Conservation (phyloP, 2,113 vertebrate genomes). For the Dendropsophus ebraccatus region DNA sequence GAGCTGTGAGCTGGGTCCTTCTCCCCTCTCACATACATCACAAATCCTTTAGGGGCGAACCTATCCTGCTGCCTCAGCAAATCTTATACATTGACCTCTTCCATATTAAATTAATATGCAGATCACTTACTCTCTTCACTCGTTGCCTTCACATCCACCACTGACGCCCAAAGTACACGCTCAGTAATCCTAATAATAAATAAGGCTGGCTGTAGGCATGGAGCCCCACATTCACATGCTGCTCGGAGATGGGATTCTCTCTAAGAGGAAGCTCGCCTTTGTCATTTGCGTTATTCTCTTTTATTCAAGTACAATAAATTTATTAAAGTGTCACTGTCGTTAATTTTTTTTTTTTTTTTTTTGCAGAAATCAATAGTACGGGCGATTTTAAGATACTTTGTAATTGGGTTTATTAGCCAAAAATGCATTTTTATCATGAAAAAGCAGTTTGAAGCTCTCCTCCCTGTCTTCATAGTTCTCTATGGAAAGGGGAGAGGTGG, state of each 20-base stretch:
- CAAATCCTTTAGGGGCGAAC: conserved; percentile 52
- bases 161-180: conserved; percentile 31
- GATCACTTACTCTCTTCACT: conserved; percentile 50
- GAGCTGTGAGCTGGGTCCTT: conserved; percentile 58
- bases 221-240: conserved; percentile 15
- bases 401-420: too few relatives aligned
- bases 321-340: too few relatives aligned
- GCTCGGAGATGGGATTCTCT: not conserved
- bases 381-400: too few relatives aligned
- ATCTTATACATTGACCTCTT: conserved; percentile 52
- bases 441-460: too few relatives aligned
- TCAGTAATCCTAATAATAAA: conserved; percentile 50
- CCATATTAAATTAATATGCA: conserved; percentile 59
- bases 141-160: conserved; percentile 14
- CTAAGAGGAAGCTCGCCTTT: not conserved
- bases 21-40: conserved; percentile 57
- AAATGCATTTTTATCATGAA: too few relatives aligned
- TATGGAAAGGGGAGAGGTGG: too few relatives aligned
- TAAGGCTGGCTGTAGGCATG: conserved; percentile 23
- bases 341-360: too few relatives aligned
- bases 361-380: too few relatives aligned
- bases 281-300: conserved; percentile 9
- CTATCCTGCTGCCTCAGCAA: conserved; percentile 57
- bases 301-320: conserved; percentile 8
- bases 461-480: too few relatives aligned